Evolutionary conservation across 1,140 invertebrate genomes (phyloP), one percentile per base, ranked within the genome.

Genomic region (Pseudomyrmex pallidus): DNA sequence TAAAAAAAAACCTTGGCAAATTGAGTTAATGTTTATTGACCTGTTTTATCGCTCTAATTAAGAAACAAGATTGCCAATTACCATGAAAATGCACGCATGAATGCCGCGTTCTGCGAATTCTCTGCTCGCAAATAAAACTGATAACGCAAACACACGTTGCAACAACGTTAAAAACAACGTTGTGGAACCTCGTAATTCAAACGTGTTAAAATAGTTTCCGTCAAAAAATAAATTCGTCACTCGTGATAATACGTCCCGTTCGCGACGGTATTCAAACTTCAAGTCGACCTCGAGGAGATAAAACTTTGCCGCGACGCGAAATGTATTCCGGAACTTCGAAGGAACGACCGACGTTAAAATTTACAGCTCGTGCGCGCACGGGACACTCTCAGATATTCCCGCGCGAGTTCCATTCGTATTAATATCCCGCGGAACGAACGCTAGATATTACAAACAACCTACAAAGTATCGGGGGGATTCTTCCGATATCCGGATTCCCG

Each of bases 251-350:
- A 13, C n/a, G 13, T 54, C 25, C 7, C 48, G 76, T 70, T 80
- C 50, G 25, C 64, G 64, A 70, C 57, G 13, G 10, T 17, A 35
- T 56, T 48, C 20, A 22, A 48, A n/a, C 25, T 67, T 35, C 35
- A 35, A 67, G 20, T 25, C 9, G 50, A 35, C 13, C 9, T 13
- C 15, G 44, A 48, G 44, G 12, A 8, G 5, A 70, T n/a, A 78
- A 20, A 70, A 70, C 44, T 44, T 78, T 20, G 20, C 48, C 48
- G 15, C 3, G 17, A 12, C 25, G 59, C 59, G 9, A 70, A 78
- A 78, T 70, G 44, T 70, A 78, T 78, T 78, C 64, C 64, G 64
- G 4, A 78, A 78, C 64, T 70, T 78, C 17, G 20, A 59, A 70
- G 66, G 64, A 59, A 78, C 46, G n/a, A 17, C 59, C 22, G 35